These are phyloP conservation scores for Masticophis lateralis DNA, from an alignment of 2,797 vertebrate genomes.

Conservation along the genomic window DNA sequence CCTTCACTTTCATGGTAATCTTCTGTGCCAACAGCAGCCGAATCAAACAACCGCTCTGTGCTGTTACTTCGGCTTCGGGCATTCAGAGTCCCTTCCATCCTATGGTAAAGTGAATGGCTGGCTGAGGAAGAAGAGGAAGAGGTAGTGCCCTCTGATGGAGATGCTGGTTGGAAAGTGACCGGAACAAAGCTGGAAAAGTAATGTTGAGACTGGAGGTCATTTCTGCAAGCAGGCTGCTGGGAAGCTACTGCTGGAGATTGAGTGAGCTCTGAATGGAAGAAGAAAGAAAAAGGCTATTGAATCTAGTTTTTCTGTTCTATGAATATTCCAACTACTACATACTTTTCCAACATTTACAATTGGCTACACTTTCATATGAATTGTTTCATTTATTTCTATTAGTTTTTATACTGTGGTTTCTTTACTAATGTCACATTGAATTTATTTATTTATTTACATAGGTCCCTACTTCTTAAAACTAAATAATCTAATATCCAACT, in stretches of 20 bases:
- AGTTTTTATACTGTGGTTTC: neutral
- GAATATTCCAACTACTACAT: neutral
- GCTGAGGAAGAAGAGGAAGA: conserved; percentile 74
- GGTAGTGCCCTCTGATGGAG: conserved; percentile 66
- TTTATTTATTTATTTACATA: neutral
- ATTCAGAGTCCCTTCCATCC: conserved; percentile 77
- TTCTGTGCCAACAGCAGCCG: conserved; percentile 71
- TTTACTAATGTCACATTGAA: neutral
- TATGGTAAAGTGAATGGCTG: conserved; percentile 74
- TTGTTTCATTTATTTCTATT: neutral
- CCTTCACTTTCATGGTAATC: conserved; percentile 88
- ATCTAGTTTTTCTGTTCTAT: neutral
- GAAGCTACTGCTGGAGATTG: conserved; percentile 67
- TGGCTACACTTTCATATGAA: neutral
- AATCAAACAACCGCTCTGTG: conserved; percentile 85
- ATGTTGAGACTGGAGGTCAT: conserved; percentile 77
- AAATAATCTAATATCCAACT: neutral
- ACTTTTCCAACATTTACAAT: neutral
- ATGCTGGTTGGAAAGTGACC: conserved; percentile 59
- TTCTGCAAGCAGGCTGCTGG: conserved; percentile 76
- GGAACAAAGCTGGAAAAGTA: conserved; percentile 76
- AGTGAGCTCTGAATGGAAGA: conserved; percentile 68
- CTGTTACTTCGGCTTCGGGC: conserved; percentile 87
- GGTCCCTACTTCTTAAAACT: neutral
- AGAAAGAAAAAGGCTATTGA: neutral